Evolutionary conservation across 2,888 invertebrate species (phyloP), one percentile per base, ranked within the genome.

Genomic region (Branchinecta sandiegonensis): DNA sequence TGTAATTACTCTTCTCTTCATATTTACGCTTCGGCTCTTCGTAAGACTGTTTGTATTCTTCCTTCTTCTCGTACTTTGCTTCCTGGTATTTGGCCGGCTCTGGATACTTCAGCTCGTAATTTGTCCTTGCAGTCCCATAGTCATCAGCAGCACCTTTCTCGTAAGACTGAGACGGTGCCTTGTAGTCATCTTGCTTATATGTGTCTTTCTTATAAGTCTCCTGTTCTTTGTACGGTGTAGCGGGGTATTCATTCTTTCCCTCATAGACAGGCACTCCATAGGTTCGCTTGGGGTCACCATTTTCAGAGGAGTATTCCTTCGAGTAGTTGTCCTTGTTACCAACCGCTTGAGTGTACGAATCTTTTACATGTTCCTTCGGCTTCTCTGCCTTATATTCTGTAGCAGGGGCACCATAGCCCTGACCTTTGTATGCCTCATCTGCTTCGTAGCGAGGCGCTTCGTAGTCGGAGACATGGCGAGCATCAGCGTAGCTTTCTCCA

Each of bases 181-280:
- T 65, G 65, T 65, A 65, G 17, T 46, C 65, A 13, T 66, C 48
- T 47, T 37, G 47, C 37, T 23, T 12, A 13, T 46, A 65, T 12
- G 23, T 11, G 13, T 65, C 13, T 65, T 68, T 47, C 23, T 37
- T 68, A 14, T 68, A 68, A 65, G 68, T 65, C 14, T 46, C 12
- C 4, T 63, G 13, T 37, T 17, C 47, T n/a, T 23, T 17, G 14
- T 66, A 66, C 13, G 66, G 8, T 14, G 17, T 46, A 37, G 37
- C 37, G 6, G 37, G 37, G 37, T 37, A 37, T 2, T 37, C 4
- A 37, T 37, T 37, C 13, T 13, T 12, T 63, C n/a, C 65, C n/a
- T 68, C 14, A 65, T 65, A 68, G 7, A 17, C 66, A 66, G 68
- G 68, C 11, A 47, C 14, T n/a, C 47, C 65, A 47, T 66, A 66